Conservation (phyloP, 2,113 vertebrate genomes). For the Gobius niger region DNA sequence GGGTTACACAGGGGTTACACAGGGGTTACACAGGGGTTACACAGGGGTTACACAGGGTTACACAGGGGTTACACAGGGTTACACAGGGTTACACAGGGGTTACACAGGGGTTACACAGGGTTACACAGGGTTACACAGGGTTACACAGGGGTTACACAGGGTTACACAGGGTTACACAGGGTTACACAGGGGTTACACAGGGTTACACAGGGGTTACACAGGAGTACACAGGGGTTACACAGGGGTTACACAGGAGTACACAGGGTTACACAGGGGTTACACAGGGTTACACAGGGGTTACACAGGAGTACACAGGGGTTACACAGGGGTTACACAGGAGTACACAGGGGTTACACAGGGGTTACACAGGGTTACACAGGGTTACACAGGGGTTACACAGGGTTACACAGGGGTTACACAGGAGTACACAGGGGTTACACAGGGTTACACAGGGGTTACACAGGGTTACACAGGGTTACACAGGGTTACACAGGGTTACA, state of each 20-base stretch:
- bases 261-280: background rate
- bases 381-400: background rate
- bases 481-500: background rate
- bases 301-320: background rate
- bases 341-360: background rate
- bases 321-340: background rate
- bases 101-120: background rate
- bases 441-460: background rate
- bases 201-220: background rate
- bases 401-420: background rate
- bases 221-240: too few species aligned
- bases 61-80: background rate
- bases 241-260: background rate
- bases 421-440: too few species aligned
- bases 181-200: background rate
- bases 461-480: background rate
- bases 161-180: background rate
- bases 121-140: background rate
- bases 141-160: background rate
- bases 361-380: background rate
- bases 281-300: background rate
- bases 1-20: background rate
- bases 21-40: background rate
- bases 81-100: background rate
- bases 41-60: background rate